Conservation (phyloP, 2,888 invertebrate species). For the Phyllotreta striolata region DNA sequence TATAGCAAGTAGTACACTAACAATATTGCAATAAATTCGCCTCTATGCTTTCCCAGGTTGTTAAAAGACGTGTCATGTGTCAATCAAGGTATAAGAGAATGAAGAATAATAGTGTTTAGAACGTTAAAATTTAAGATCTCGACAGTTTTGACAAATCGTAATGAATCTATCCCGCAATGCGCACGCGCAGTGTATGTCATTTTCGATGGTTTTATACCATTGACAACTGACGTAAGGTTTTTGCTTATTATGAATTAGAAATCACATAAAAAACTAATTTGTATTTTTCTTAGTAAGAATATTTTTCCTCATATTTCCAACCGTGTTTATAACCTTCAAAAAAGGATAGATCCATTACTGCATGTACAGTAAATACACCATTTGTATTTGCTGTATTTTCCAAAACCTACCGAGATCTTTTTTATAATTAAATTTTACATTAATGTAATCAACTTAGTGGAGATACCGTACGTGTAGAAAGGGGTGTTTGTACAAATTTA, state of each 20-base stretch:
- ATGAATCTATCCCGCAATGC: neutral
- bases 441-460: conserved; percentile 52
- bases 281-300: too few relatives aligned
- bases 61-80: conserved; percentile 30
- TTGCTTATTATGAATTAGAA: too few relatives aligned
- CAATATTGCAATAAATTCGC: neutral
- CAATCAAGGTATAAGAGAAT: conserved; percentile 6
- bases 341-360: too few relatives aligned
- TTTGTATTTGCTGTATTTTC: neutral
- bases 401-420: conserved; percentile 1
- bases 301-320: too few relatives aligned
- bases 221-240: too few relatives aligned
- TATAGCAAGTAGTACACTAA: neutral
- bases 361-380: too few relatives aligned
- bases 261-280: too few relatives aligned
- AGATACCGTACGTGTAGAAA: conserved; percentile 57
- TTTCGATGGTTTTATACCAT: too few relatives aligned
- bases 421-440: conserved; percentile 38
- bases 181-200: too few relatives aligned
- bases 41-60: conserved; percentile 20
- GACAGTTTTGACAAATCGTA: conserved; percentile 10
- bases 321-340: too few relatives aligned
- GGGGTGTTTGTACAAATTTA: conserved; percentile 61
- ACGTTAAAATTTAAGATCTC: conserved; percentile 9
- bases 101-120: conserved; percentile 11